Evolutionary conservation across 2,797 vertebrate species (phyloP).

Genomic region (Molossus alvarezi): DNA sequence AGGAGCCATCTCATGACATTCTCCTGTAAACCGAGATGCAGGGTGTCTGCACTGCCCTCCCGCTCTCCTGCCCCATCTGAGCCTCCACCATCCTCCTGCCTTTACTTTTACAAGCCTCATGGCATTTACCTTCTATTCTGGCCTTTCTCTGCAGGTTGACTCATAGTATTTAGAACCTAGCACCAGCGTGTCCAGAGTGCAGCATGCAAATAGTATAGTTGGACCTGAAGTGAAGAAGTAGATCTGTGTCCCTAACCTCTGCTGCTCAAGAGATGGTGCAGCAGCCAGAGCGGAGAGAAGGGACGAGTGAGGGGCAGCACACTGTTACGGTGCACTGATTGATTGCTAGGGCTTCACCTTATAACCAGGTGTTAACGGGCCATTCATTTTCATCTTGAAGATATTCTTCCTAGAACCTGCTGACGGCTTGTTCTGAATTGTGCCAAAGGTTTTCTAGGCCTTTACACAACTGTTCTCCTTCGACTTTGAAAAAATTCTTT

Average conservation of each 20-base stretch:
- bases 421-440: not conserved
- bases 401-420: not conserved
- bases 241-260: not conserved
- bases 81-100: too few species aligned
- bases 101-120: not conserved
- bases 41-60: too few species aligned
- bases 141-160: not conserved
- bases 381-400: not conserved
- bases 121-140: not conserved
- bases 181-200: not conserved
- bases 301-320: not conserved
- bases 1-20: not conserved
- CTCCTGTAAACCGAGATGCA: not conserved
- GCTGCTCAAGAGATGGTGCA: not conserved
- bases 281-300: not conserved
- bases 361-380: not conserved
- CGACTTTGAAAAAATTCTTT: not conserved
- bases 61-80: too few species aligned
- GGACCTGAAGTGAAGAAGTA: not conserved
- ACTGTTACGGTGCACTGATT: not conserved
- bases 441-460: conserved; percentile 33
- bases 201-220: not conserved
- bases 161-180: not conserved
- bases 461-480: not conserved
- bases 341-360: not conserved